These are phyloP conservation scores for Orchesella cincta DNA, from an alignment of 1,140 invertebrate genomes.

Conservation along the genomic window DNA sequence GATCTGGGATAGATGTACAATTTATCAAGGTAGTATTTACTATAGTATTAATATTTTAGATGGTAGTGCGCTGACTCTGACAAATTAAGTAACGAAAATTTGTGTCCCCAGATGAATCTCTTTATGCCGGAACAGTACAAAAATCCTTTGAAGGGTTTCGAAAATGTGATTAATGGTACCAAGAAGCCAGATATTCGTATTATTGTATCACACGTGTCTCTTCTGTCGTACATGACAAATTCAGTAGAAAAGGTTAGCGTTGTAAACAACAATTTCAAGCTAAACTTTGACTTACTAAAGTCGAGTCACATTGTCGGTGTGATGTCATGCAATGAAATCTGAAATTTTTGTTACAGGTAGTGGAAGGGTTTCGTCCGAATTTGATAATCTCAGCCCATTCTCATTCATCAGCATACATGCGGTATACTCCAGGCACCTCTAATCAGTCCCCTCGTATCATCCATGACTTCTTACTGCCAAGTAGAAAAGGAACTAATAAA, in stretches of 20 bases:
- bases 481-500: constrained; percentile 4
- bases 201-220: constrained; percentile 34
- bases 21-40: constrained; percentile 62
- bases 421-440: neutral
- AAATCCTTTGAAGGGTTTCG: constrained; percentile 29
- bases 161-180: constrained; percentile 17
- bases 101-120: constrained; percentile 30
- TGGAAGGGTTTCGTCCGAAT: constrained; percentile 69
- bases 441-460: constrained; percentile 57
- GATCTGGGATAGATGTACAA: constrained; percentile 56
- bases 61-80: neutral
- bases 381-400: constrained; percentile 83
- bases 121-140: constrained; percentile 41
- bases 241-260: constrained; percentile 36
- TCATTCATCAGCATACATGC: constrained; percentile 62
- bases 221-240: constrained; percentile 24
- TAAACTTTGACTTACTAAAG: too few species aligned
- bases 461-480: constrained; percentile 36
- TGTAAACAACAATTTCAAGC: too few species aligned
- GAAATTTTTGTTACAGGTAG: constrained; percentile 63
- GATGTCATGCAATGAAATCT: too few species aligned
- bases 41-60: neutral
- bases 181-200: constrained; percentile 34
- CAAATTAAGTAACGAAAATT: neutral
- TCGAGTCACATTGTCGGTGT: too few species aligned